Evolutionary conservation across 2,113 vertebrate species (phyloP).

Genomic region (Sitta europaea): DNA sequence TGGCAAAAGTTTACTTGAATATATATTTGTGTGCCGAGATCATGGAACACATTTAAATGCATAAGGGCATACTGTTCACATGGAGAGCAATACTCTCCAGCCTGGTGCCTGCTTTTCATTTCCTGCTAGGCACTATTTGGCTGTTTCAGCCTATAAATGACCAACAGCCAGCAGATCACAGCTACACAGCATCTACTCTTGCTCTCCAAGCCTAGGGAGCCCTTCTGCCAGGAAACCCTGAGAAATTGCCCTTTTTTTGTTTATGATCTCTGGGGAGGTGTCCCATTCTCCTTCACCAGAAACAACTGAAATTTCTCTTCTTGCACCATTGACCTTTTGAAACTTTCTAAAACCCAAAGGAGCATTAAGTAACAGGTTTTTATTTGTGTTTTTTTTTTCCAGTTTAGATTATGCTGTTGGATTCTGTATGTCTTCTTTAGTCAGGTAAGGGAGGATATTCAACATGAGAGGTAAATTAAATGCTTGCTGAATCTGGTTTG

Average conservation of each 20-base stretch:
- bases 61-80: background rate
- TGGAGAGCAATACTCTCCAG: background rate
- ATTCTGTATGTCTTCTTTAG: background rate
- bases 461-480: background rate
- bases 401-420: background rate
- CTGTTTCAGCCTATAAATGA: background rate
- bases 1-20: background rate
- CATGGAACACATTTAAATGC: rapidly evolving
- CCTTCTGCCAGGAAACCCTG: background rate
- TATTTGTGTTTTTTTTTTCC: rapidly evolving
- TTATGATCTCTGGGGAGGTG: background rate
- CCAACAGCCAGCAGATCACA: background rate
- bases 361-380: background rate
- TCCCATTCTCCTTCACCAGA: background rate
- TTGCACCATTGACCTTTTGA: background rate
- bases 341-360: background rate
- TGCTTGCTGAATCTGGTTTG: background rate
- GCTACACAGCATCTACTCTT: background rate
- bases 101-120: background rate
- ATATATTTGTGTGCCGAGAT: background rate
- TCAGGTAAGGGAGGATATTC: background rate
- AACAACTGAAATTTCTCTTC: background rate
- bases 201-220: background rate
- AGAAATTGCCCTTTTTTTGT: background rate
- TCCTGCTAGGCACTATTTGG: background rate